A percentile compares a stretch with the other conserved stretches of the same genome.
These are phyloP conservation scores for Oceanodroma leucorhoa DNA, from an alignment of 2,797 vertebrate genomes.

Conservation along the genomic window DNA sequence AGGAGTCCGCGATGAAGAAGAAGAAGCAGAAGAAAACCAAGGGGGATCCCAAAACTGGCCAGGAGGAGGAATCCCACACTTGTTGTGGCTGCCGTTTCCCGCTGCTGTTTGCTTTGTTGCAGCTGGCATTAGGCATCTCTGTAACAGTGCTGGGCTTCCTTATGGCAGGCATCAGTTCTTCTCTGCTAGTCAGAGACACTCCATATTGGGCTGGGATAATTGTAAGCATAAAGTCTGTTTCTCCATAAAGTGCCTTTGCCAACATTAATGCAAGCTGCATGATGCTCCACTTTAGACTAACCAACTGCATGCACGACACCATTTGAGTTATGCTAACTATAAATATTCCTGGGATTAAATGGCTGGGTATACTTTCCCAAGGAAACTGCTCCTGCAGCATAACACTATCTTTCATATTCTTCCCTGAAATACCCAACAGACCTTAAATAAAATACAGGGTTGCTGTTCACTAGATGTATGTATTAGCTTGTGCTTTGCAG, in stretches of 20 bases:
- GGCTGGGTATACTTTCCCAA: not conserved
- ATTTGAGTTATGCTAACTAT: conserved; percentile 48
- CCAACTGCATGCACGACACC: conserved; percentile 67
- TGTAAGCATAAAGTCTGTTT: conserved; percentile 86
- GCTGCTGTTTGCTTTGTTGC: conserved; percentile 86
- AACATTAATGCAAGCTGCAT: conserved; percentile 66
- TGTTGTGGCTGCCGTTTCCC: conserved; percentile 94
- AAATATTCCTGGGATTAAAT: conserved; percentile 31
- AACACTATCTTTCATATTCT: not conserved
- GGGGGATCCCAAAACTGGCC: conserved; percentile 57
- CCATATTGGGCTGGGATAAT: conserved; percentile 97
- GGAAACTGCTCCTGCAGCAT: conserved; percentile 21
- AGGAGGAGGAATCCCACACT: conserved; percentile 76
- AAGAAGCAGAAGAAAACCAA: conserved; percentile 62
- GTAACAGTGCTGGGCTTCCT: conserved; percentile 90
- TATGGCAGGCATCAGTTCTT: conserved; percentile 88
- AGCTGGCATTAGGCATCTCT: conserved; percentile 89
- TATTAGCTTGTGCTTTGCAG: not conserved
- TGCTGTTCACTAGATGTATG: not conserved
- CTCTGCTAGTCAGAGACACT: conserved; percentile 91
- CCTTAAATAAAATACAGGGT: not conserved
- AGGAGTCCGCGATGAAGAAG: conserved; percentile 37
- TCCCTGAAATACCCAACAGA: not conserved
- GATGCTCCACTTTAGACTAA: conserved; percentile 67
- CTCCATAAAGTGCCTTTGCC: conserved; percentile 59